A percentile compares a stretch with the other conserved stretches of the same genome.
phyloP scores from a whole-genome alignment of 2,888 invertebrate species.

The Phalangium opilio region DNA sequence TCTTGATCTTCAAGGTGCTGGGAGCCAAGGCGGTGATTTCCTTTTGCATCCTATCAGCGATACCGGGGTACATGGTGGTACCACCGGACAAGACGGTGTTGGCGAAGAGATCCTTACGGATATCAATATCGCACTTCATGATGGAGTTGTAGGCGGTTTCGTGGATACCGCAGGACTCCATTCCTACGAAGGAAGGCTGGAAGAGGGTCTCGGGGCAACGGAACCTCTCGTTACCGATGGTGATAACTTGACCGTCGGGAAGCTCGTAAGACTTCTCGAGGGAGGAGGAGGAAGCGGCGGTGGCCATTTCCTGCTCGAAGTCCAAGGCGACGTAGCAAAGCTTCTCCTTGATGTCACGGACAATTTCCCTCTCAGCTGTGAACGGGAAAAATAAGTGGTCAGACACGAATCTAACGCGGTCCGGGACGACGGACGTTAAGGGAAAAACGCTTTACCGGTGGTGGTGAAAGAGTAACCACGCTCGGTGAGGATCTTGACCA shows the following conservation, averaged over 20 bases:
- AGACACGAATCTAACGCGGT: no score
- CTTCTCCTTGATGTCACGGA: conserved; percentile 87
- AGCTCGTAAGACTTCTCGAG: conserved; percentile 85
- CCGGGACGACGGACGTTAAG: no score
- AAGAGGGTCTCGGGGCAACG: conserved; percentile 76
- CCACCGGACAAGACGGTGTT: conserved; percentile 84
- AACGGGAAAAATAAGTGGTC: conserved; percentile 24
- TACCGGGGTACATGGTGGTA: conserved; percentile 93
- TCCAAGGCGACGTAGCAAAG: conserved; percentile 82
- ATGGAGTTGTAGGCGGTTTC: conserved; percentile 84
- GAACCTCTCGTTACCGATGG: conserved; percentile 74
- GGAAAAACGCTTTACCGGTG: conserved; percentile 33
- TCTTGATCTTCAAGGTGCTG: conserved; percentile 47
- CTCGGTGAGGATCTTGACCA: conserved; percentile 93
- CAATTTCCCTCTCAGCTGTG: conserved; percentile 61
- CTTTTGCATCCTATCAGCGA: conserved; percentile 94
- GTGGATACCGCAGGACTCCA: conserved; percentile 78
- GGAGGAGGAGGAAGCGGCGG: conserved; percentile 74
- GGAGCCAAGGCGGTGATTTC: conserved; percentile 74
- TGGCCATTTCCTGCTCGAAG: conserved; percentile 91
- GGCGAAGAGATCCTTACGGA: conserved; percentile 54
- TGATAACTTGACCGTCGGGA: conserved; percentile 78
- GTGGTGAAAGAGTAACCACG: conserved; percentile 89
- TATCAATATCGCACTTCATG: conserved; percentile 89
- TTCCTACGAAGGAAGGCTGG: conserved; percentile 71